A percentile compares a stretch with the other conserved stretches of the same genome.
Conservation (phyloP, 2,888 invertebrate species). For the Dolomedes plantarius region DNA sequence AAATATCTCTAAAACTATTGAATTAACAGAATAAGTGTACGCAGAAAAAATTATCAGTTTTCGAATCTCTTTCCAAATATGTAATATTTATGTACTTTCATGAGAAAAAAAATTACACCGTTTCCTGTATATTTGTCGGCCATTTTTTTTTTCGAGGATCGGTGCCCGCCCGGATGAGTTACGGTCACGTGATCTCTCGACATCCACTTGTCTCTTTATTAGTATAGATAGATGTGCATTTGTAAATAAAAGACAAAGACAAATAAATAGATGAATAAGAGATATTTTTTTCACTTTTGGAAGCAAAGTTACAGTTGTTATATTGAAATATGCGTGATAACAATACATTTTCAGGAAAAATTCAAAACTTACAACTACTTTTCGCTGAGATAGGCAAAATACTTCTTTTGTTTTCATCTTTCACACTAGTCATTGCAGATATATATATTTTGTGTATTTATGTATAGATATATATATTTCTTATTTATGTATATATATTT, state of each 20-base stretch:
- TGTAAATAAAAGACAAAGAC: background rate
- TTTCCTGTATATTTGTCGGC: no score
- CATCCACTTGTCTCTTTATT: no score
- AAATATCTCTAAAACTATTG: no score
- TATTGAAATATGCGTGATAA: conserved; percentile 57
- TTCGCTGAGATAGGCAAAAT: conserved; percentile 64
- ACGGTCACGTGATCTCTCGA: no score
- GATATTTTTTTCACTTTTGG: conserved; percentile 43
- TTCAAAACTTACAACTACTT: conserved; percentile 33
- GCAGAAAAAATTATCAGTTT: no score
- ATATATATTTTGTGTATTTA: background rate
- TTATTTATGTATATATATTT: conserved; percentile 5
- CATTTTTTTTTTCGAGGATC: no score
- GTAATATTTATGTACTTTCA: no score
- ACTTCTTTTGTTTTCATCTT: conserved; percentile 15
- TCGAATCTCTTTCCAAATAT: no score
- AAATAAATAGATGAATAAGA: conserved; percentile 52
- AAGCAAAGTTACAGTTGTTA: conserved; percentile 48
- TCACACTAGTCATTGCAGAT: background rate
- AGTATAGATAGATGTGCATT: no score
- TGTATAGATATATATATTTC: background rate
- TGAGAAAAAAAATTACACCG: no score
- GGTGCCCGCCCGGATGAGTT: no score
- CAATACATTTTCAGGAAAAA: conserved; percentile 47
- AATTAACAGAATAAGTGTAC: no score